Evolutionary conservation across 2,797 vertebrate species (phyloP), one percentile per base, ranked within the genome.

Genomic region (Meriones psammophilus): DNA sequence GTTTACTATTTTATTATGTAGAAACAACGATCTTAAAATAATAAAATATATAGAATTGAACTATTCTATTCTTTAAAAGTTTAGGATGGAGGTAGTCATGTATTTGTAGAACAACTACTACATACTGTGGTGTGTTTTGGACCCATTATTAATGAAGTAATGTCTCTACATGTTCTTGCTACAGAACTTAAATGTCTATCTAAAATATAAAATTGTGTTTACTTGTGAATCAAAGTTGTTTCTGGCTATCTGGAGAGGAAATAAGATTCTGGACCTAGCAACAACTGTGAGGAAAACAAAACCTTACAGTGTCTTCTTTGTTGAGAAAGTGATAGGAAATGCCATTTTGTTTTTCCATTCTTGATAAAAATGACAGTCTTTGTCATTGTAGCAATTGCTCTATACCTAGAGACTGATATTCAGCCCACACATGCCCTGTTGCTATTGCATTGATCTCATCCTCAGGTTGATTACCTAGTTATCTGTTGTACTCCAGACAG

Each of bases 21-120:
- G 58, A 79, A 91, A 73, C 33, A 3, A 18, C 42, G 10, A 24
- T 36, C 42, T 42, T 42, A 54, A 46, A 74, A 88, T 22, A 8
- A 76, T 17, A 2, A 3, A 89, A 73, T 22, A 3, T 62, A 86
- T 64, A 56, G 2, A 62, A 8, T 56, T 60, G 20, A 58, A 24
- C 13, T 85, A n/a, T 73, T 92, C 46, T 56, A n/a, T 73, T 92
- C 46, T 56, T 93, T 86, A 18, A 68, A 94, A 84, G 30, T 8
- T 54, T 15, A 22, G 88, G 62, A 22, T 54, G 74, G 39, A 94
- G 13, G 22, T 79, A 56, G 46, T 66, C 50, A 42, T 64, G 54
- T 20, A n/a, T 90, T 46, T 83, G 12, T 46, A 68, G 54, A 36
- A n/a, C 1, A 62, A 17, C 0, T 36, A 24, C 42, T 66, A 69